Conservation (phyloP, 2,888 invertebrate genomes). For the Drosophila pegasa region DNA sequence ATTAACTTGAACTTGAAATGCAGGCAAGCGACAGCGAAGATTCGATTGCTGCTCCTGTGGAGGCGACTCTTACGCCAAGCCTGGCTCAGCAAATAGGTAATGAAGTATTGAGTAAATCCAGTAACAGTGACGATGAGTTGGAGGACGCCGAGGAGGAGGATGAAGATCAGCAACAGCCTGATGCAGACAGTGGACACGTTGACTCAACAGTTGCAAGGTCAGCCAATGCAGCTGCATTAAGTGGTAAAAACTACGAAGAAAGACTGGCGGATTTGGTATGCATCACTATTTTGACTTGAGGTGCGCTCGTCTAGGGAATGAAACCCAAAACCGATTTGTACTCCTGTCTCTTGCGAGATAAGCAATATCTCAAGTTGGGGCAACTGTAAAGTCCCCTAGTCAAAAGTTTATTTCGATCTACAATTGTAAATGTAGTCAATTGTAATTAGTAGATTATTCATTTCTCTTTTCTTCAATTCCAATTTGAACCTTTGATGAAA, state of each 20-base stretch:
- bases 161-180: background rate
- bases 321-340: conserved; percentile 36
- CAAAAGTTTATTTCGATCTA: background rate
- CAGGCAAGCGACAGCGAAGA: conserved; percentile 83
- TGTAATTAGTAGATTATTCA: background rate
- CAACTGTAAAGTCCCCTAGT: background rate
- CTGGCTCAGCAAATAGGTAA: conserved; percentile 66
- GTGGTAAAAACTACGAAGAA: conserved; percentile 82
- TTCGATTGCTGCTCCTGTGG: conserved; percentile 58
- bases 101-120: conserved; percentile 65
- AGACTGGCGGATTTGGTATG: conserved; percentile 82
- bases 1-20: conserved; percentile 76
- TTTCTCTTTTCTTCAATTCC: background rate
- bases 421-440: background rate
- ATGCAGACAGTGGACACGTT: conserved; percentile 17
- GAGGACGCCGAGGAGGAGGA: conserved; percentile 80
- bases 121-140: conserved; percentile 82
- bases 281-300: conserved; percentile 53
- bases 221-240: conserved; percentile 50
- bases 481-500: background rate
- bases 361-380: background rate
- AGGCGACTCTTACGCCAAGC: conserved; percentile 71
- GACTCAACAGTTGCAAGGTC: conserved; percentile 18
- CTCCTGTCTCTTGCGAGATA: background rate
- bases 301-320: conserved; percentile 54